Base-by-base conservation (phyloP, 2,888 invertebrate species). In the Andrena flavipes region DNA sequence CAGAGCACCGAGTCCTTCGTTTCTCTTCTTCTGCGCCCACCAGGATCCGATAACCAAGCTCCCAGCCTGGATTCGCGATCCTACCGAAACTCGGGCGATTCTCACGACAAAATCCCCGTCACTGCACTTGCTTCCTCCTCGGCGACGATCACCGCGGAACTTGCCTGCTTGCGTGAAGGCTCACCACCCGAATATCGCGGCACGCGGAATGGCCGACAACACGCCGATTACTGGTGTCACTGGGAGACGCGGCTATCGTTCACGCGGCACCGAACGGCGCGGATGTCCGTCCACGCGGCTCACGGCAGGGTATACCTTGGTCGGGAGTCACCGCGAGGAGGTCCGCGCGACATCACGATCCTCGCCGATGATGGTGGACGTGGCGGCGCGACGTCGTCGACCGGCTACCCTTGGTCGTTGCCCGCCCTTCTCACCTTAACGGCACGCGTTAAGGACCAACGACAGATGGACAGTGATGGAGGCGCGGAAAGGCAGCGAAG, bases 391-490 rank as follows among this genome's bases (percentile, higher is more conserved):
- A 30, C 77, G 65, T 56, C 80, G 76, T 49, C 26, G 65, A 35
- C 69, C 76, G 42, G 42, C 42, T 42, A 42, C 42, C 42, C 42
- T 42, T 77, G 74, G 78, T 65, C 83, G 76, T 72, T 70, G 73
- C 69, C 77, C 71, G 87, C 67, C 76, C 78, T 76, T 85, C 79
- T 75, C 70, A 48, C 82, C 76, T 85, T 76, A 68, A 78, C 83
- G 78, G 76, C 68, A 42, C 76, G 80, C 75, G 84, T 80, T 63
- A 68, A 73, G 69, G 67, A 70, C 72, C 64, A 26, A 63, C 60
- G 35, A 64, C 51, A 59, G 20, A 62, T 62, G n/a, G 68, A 51
- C 78, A 72, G 20, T 13, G 60, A 20, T 5, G 42, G 30, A 71
- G 49, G 54, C 70, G 80, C 49, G 69, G 69, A 54, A 75, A 77